A percentile compares a stretch with the other conserved stretches of the same genome.
These are phyloP conservation scores for Agrilus cyanescens DNA, from an alignment of 2,888 invertebrate genomes.

Conservation along the genomic window DNA sequence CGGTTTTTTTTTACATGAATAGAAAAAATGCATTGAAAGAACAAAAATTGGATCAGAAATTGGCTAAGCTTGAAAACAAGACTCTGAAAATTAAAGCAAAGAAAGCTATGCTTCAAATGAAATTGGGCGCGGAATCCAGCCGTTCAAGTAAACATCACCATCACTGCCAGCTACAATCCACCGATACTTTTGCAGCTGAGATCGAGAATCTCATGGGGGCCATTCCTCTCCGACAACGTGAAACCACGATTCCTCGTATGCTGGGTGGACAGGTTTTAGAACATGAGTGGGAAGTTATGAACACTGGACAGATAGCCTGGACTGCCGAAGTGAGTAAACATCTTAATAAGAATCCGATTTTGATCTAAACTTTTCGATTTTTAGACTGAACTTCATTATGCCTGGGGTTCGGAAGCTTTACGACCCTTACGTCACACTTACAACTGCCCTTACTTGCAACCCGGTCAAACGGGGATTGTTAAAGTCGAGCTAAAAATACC, in stretches of 20 bases:
- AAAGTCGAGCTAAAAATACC: constrained; percentile 30
- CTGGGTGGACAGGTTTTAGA: constrained; percentile 30
- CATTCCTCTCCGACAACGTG: constrained; percentile 11
- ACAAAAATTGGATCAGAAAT: constrained; percentile 29
- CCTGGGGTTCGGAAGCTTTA: constrained; percentile 34
- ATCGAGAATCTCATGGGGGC: constrained; percentile 17
- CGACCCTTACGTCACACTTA: constrained; percentile 26
- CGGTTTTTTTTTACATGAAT: too few species aligned
- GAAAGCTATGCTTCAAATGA: constrained; percentile 24
- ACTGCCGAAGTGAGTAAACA: constrained; percentile 24
- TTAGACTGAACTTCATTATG: constrained; percentile 33
- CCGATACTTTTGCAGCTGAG: constrained; percentile 4
- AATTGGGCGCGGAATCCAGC: constrained; percentile 20
- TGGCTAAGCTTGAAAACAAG: constrained; percentile 35
- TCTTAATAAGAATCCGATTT: neutral
- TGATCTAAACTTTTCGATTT: constrained; percentile 12
- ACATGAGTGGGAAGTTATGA: constrained; percentile 33
- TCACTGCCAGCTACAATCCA: constrained; percentile 1
- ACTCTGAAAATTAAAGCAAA: constrained; percentile 33
- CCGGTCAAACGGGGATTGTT: constrained; percentile 31
- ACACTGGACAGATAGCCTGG: constrained; percentile 31
- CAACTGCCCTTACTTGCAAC: constrained; percentile 29
- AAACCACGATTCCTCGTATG: constrained; percentile 20
- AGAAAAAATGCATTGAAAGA: constrained; percentile 13
- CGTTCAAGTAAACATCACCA: constrained; percentile 6